Base-by-base conservation (phyloP, 2,797 vertebrate species). In the Denticeps clupeoides region DNA sequence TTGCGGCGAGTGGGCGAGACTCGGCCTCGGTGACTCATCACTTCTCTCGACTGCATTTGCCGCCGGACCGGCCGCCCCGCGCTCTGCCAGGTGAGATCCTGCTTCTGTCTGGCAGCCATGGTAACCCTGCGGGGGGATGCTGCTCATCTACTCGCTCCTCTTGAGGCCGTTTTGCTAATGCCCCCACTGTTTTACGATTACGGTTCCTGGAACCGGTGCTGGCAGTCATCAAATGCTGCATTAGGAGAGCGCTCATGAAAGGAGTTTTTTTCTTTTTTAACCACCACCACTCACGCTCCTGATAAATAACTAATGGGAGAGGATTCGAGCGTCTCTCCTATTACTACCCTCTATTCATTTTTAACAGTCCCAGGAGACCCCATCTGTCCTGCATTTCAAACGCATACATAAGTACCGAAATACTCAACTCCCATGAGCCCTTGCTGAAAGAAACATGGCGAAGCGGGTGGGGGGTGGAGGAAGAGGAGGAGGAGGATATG, bases 221-320 rank as follows among this genome's bases (percentile, higher is more conserved):
- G 70, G 73, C 63, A 78, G 70, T 74, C 73, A 76, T 82, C 75
- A 81, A 79, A 78, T 65, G 70, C 77, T 74, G 77, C 75, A 79
- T 85, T 82, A 84, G 79, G 68, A 72, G 73, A 78, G 74, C 70
- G 75, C 79, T 79, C 73, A 74, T n/a, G n/a, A n/a, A n/a, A n/a
- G 60, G 77, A 77, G 70, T 67, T 63, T 75, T 79, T 70, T 71
- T 70, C 60, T 63, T 72, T 63, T 72, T 76, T n/a, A n/a, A n/a
- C n/a, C n/a, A n/a, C 59, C 55, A 41, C 45, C 47, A 23, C 40
- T 37, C 33, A 29, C 23, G 29, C 73, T 68, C 62, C 66, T 74
- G 77, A 83, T 87, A 78, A 82, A 85, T 85, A 82, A 83, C 76
- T 82, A 72, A 84, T 79, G 72, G 70, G 70, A 71, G 70, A 70